These are phyloP conservation scores for Poeciliopsis prolifica DNA, from an alignment of 2,113 vertebrate species.

Conservation along the genomic window DNA sequence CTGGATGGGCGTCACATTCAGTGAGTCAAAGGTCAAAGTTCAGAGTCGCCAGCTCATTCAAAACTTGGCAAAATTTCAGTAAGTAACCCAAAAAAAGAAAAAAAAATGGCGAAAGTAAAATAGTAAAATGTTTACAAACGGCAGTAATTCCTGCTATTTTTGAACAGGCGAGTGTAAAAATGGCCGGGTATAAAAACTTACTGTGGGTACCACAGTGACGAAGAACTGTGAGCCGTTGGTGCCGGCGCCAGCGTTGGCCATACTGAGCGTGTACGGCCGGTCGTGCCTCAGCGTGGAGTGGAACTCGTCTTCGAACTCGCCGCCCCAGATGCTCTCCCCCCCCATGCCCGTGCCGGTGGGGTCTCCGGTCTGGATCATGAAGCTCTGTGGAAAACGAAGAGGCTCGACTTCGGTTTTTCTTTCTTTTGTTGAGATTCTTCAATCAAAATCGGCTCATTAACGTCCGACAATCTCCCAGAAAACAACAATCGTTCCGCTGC, in stretches of 20 bases:
- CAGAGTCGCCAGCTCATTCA: too few species aligned
- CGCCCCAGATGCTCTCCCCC: constrained; percentile 98
- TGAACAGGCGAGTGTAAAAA: too few species aligned
- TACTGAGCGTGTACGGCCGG: constrained; percentile 96
- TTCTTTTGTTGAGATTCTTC: too few species aligned
- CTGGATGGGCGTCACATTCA: too few species aligned
- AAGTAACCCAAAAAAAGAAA: too few species aligned
- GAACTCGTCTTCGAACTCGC: constrained; percentile 98
- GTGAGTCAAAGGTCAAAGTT: too few species aligned
- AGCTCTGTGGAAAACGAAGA: constrained; percentile 80
- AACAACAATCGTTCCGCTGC: not conserved
- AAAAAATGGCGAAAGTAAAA: too few species aligned
- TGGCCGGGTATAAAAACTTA: constrained; percentile 70
- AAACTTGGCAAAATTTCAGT: too few species aligned
- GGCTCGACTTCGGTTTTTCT: not conserved
- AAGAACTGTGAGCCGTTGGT: constrained; percentile 99
- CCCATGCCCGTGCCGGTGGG: constrained; percentile 99
- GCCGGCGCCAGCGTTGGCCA: constrained; percentile 94
- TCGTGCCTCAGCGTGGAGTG: constrained; percentile 95
- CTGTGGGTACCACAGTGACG: constrained; percentile 95
- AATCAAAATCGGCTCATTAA: too few species aligned
- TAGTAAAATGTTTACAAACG: too few species aligned
- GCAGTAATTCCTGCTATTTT: too few species aligned
- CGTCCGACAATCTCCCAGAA: too few species aligned
- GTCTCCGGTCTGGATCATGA: constrained; percentile 99